Evolutionary conservation across 2,888 invertebrate species (phyloP).

Genomic region (Ptilodon capucinus): DNA sequence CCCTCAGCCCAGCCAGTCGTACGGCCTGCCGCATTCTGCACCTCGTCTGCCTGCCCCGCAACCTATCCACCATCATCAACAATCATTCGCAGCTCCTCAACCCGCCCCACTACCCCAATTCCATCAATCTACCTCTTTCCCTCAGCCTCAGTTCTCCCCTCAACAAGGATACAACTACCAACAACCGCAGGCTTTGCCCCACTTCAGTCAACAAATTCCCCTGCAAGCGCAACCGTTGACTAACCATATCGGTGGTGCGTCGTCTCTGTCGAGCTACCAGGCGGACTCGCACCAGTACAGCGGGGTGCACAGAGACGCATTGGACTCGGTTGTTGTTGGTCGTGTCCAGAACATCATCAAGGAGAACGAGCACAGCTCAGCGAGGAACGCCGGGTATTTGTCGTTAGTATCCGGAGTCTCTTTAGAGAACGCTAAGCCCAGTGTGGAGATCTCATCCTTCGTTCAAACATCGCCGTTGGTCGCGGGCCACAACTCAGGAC

Average conservation of each 20-base stretch:
- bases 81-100: conserved; percentile 7
- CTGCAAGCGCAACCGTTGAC: conserved; percentile 43
- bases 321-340: conserved; percentile 63
- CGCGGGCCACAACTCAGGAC: conserved; percentile 20
- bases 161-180: conserved; percentile 29
- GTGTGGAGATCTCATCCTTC: conserved; percentile 71
- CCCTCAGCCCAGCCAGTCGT: conserved; percentile 25
- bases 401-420: conserved; percentile 72
- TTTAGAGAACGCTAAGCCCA: conserved; percentile 65
- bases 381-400: conserved; percentile 62
- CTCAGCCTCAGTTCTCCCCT: conserved; percentile 5
- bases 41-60: conserved; percentile 10
- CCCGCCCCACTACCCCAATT: neutral
- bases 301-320: conserved; percentile 51
- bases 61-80: conserved; percentile 12
- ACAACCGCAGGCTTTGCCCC: conserved; percentile 31
- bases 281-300: conserved; percentile 67
- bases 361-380: conserved; percentile 68
- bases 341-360: conserved; percentile 67
- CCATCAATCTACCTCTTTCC: neutral
- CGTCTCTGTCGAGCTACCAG: conserved; percentile 61
- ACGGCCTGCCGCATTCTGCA: conserved; percentile 22
- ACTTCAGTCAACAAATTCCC: conserved; percentile 25
- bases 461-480: conserved; percentile 58
- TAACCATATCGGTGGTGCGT: conserved; percentile 29